Evolutionary conservation across 2,888 invertebrate species (phyloP).

Genomic region (Girardia tigrina): DNA sequence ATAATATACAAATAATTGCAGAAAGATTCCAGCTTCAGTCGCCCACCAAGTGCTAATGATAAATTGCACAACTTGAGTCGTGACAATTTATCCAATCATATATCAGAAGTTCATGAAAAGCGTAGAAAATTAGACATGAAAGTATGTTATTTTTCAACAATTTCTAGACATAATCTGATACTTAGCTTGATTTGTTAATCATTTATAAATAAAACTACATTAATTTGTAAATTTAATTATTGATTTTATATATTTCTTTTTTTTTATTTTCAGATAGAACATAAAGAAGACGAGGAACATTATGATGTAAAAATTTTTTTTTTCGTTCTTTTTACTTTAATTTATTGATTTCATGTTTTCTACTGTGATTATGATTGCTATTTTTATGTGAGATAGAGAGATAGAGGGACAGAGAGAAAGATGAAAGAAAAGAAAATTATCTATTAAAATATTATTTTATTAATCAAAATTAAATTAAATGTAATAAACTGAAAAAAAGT

Average conservation of each 20-base stretch:
- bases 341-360: no score
- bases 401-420: no score
- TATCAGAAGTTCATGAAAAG: slow-evolving; percentile 23
- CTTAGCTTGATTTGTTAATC: slow-evolving; percentile 20
- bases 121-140: slow-evolving; percentile 23
- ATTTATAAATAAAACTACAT: neutral
- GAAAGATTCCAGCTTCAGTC: slow-evolving; percentile 20
- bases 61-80: slow-evolving; percentile 23
- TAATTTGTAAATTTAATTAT: slow-evolving; percentile 18
- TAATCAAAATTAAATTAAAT: no score
- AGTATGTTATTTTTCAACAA: slow-evolving; percentile 11
- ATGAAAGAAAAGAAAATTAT: no score
- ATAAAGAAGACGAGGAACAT: slow-evolving; percentile 18
- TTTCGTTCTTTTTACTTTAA: no score
- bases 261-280: slow-evolving; percentile 8
- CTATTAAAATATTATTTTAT: no score
- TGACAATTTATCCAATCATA: slow-evolving; percentile 23
- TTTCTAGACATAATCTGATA: slow-evolving; percentile 23
- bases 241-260: no score
- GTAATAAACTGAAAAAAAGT: no score
- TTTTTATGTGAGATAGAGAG: no score
- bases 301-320: neutral
- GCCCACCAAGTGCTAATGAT: slow-evolving; percentile 23
- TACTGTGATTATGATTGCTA: no score
- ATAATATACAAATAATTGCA: neutral